These are phyloP conservation scores for Mallateleia sp. DNA, from an alignment of 2,888 invertebrate genomes.

Conservation along the genomic window DNA sequence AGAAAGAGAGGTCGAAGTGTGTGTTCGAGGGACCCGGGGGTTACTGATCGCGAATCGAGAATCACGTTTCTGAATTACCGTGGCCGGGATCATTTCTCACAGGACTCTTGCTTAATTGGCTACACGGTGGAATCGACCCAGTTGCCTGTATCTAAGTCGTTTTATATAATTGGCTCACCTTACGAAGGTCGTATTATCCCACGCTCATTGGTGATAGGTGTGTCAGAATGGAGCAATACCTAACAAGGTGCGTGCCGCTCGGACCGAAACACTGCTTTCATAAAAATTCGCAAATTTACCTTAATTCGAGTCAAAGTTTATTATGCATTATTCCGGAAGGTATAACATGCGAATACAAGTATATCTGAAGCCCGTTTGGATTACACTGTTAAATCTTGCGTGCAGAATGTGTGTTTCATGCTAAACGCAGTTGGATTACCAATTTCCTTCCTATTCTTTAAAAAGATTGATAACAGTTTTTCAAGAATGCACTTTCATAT, in stretches of 20 bases:
- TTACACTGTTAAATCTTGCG: too few species aligned
- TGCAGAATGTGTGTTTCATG: too few species aligned
- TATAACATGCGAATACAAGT: too few species aligned
- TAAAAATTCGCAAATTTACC: conserved; percentile 40
- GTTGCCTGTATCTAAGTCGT: conserved; percentile 80
- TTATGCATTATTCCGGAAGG: conserved; percentile 29
- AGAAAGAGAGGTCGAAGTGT: conserved; percentile 76
- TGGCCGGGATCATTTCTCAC: conserved; percentile 79
- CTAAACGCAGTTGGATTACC: too few species aligned
- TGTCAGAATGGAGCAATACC: conserved; percentile 58
- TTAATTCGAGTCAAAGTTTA: conserved; percentile 16
- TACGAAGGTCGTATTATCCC: conserved; percentile 82
- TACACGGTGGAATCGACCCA: conserved; percentile 80
- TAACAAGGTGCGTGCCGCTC: conserved; percentile 61
- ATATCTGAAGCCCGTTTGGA: too few species aligned
- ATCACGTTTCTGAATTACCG: conserved; percentile 81
- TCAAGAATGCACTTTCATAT: too few species aligned
- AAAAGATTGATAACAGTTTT: too few species aligned
- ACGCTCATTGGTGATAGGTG: conserved; percentile 79
- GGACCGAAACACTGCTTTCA: conserved; percentile 22
- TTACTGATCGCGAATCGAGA: conserved; percentile 77
- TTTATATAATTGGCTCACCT: conserved; percentile 81
- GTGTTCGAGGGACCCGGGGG: conserved; percentile 73
- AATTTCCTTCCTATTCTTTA: too few species aligned
- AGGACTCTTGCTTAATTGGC: conserved; percentile 82